These are phyloP conservation scores for Enteromius mattozi DNA, from an alignment of 2,797 vertebrate genomes.

Conservation along the genomic window DNA sequence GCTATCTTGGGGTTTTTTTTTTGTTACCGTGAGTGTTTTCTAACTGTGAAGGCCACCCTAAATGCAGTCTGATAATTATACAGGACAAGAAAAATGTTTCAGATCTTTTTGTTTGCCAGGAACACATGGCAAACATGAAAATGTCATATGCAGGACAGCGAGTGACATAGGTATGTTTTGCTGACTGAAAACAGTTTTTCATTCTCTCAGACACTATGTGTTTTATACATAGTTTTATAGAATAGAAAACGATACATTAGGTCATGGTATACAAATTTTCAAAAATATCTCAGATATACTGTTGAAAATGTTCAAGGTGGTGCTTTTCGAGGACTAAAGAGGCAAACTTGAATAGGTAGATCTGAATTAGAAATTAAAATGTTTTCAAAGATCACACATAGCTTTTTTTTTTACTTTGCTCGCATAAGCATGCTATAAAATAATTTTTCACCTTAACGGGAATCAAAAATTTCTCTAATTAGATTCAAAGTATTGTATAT, in stretches of 20 bases:
- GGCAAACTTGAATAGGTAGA: background rate
- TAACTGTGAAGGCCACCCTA: background rate
- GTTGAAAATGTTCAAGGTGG: background rate
- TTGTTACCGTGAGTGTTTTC: background rate
- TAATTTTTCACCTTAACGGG: background rate
- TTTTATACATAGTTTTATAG: background rate
- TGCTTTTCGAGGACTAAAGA: background rate
- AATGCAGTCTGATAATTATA: background rate
- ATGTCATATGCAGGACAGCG: background rate
- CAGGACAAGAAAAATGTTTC: background rate
- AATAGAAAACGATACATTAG: background rate
- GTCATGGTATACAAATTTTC: background rate
- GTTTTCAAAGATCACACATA: background rate
- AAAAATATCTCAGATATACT: background rate
- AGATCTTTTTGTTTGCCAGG: background rate
- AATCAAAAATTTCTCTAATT: background rate
- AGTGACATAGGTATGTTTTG: background rate
- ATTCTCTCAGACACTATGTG: background rate
- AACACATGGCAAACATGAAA: background rate
- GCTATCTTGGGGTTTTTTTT: background rate
- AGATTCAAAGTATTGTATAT: background rate
- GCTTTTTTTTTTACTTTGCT: background rate
- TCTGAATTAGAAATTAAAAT: background rate
- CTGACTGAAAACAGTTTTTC: background rate
- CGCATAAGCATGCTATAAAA: background rate